phyloP scores from a whole-genome alignment of 2,797 vertebrate species.

The Emys orbicularis region DNA sequence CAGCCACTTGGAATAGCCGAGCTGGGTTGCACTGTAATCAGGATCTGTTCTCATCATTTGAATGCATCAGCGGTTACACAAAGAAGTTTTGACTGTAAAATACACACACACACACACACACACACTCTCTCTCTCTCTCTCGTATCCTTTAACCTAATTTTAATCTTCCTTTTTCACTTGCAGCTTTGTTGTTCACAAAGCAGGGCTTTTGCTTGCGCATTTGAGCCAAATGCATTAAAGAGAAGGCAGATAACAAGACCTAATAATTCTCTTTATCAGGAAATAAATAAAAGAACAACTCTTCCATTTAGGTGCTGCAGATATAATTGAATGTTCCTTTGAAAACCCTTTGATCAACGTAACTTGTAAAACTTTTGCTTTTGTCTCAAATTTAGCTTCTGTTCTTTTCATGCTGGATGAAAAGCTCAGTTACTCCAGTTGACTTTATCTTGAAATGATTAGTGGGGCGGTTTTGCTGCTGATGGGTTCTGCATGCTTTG shows the following conservation, averaged over 20 bases:
- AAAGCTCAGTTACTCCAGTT: conserved; percentile 13
- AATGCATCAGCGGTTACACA: conserved; percentile 56
- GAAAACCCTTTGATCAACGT: conserved; percentile 56
- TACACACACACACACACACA: rapidly evolving
- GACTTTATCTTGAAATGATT: not conserved
- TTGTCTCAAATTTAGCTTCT: conserved; percentile 66
- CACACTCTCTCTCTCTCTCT: conserved; percentile 37
- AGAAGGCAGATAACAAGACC: conserved; percentile 60
- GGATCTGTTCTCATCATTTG: conserved; percentile 64
- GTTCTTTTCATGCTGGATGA: conserved; percentile 25
- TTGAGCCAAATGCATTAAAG: conserved; percentile 53
- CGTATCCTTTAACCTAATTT: conserved; percentile 73
- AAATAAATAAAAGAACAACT: conserved; percentile 52
- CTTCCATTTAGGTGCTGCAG: conserved; percentile 41
- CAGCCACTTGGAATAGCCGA: not conserved
- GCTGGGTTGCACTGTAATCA: conserved; percentile 8
- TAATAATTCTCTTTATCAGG: conserved; percentile 64
- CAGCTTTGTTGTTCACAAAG: conserved; percentile 71
- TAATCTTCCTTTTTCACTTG: conserved; percentile 73
- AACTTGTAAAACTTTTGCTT: conserved; percentile 69
- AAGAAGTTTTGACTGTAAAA: conserved; percentile 70
- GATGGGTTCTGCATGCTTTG: not conserved
- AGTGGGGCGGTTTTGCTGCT: not conserved
- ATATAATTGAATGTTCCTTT: conserved; percentile 58
- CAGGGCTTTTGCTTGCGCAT: conserved; percentile 48